Percentiles rank a stretch among this genome's conserved stretches.
These are phyloP conservation scores for Parascotia fuliginaria DNA, from an alignment of 2,888 invertebrate genomes.

Conservation along the genomic window DNA sequence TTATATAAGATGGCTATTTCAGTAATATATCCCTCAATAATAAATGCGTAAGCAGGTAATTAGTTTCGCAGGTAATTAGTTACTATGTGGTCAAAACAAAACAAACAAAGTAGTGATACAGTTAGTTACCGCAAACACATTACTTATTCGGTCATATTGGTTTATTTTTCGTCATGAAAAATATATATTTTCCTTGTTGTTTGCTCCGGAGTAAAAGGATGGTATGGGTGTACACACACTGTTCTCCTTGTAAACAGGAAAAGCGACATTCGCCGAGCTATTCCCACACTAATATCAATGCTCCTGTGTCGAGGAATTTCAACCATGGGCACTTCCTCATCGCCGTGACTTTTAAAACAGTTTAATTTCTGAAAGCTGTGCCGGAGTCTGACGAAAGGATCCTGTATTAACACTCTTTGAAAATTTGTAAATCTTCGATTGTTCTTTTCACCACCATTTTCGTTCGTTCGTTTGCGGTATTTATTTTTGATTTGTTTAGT, in stretches of 20 bases:
- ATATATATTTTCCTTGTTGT: conserved; percentile 73
- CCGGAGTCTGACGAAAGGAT: conserved; percentile 57
- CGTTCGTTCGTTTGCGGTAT: conserved; percentile 32
- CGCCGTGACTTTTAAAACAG: conserved; percentile 62
- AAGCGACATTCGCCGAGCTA: conserved; percentile 72
- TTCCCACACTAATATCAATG: conserved; percentile 73
- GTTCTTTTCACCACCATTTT: conserved; percentile 39
- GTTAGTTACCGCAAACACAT: neutral
- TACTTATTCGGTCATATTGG: neutral
- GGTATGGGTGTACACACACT: conserved; percentile 77
- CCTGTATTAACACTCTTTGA: conserved; percentile 56
- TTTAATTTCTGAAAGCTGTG: conserved; percentile 63
- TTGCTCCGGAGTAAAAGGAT: conserved; percentile 76
- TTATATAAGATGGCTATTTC: neutral
- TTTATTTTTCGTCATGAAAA: conserved; percentile 57
- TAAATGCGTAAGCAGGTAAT: neutral
- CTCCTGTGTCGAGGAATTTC: conserved; percentile 73
- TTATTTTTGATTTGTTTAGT: conserved; percentile 29
- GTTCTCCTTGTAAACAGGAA: conserved; percentile 75
- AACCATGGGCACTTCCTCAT: conserved; percentile 61
- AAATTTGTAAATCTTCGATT: conserved; percentile 55
- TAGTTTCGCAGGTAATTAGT: neutral
- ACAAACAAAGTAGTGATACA: neutral
- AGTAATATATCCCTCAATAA: neutral
- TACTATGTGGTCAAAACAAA: neutral